Evolutionary conservation across 2,797 vertebrate species (phyloP).

Genomic region (Lateolabrax maculatus): DNA sequence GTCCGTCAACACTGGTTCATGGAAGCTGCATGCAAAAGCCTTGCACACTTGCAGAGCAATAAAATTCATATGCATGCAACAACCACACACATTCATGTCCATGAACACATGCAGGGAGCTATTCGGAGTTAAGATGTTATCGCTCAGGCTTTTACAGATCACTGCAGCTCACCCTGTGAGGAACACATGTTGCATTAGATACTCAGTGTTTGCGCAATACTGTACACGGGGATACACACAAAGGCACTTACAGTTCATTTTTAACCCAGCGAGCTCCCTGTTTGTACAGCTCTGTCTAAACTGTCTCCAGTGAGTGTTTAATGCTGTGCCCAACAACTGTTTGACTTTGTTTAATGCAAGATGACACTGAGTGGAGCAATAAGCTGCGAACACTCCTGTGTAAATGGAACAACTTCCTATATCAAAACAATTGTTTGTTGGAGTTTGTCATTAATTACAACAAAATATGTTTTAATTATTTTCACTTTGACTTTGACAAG

Average conservation of each 20-base stretch:
- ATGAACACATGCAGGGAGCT: neutral
- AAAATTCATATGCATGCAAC: neutral
- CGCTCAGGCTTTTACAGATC: neutral
- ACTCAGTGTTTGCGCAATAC: conserved; percentile 2
- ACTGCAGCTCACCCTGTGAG: neutral
- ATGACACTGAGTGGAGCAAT: conserved; percentile 18
- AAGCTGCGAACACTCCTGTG: neutral
- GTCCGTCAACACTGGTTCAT: conserved; percentile 17
- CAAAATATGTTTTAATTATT: neutral
- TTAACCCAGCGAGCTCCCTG: conserved; percentile 1
- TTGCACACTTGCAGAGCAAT: conserved; percentile 1
- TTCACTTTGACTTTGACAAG: neutral
- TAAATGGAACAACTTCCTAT: conserved; percentile 15
- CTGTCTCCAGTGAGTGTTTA: conserved; percentile 35
- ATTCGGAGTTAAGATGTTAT: conserved; percentile 30
- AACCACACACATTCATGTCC: neutral
- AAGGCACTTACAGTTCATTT: conserved; percentile 28
- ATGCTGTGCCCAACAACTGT: conserved; percentile 17
- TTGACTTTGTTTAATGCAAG: conserved; percentile 32
- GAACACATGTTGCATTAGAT: conserved; percentile 22
- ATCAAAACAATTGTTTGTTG: neutral
- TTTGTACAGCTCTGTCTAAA: conserved; percentile 52
- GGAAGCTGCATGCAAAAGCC: conserved; percentile 2
- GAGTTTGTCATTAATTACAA: neutral
- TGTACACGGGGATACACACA: conserved; percentile 16